Percentiles rank a stretch among this genome's conserved stretches.
These are phyloP conservation scores for Irena cyanogastra DNA, from an alignment of 2,113 vertebrate species.

Conservation along the genomic window DNA sequence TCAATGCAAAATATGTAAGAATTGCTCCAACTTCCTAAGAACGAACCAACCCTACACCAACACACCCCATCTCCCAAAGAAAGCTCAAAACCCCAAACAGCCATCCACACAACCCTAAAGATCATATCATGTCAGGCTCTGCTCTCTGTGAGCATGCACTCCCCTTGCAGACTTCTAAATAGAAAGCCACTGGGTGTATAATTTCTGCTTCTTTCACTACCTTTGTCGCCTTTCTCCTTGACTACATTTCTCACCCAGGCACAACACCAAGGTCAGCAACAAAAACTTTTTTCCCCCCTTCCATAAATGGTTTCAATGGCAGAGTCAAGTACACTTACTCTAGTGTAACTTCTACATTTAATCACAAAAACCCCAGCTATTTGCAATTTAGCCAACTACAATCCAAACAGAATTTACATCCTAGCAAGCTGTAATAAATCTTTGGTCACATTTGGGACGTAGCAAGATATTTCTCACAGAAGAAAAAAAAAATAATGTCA, in stretches of 20 bases:
- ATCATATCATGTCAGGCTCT: not conserved
- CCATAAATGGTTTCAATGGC: not conserved
- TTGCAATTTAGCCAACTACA: not conserved
- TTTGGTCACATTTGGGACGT: accelerated
- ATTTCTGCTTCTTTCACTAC: not conserved
- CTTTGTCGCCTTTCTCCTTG: not conserved
- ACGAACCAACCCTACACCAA: not conserved
- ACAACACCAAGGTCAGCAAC: not conserved
- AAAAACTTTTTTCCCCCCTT: accelerated
- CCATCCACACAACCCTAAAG: accelerated
- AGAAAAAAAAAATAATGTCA: not conserved
- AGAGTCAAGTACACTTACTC: not conserved
- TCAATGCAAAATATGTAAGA: not conserved
- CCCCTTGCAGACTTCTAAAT: not conserved
- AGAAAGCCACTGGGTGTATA: not conserved
- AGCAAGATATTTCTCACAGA: not conserved
- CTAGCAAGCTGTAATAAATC: not conserved
- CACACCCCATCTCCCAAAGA: accelerated
- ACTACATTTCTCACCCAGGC: not conserved
- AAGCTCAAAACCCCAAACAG: not conserved
- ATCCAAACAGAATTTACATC: not conserved
- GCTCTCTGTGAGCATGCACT: not conserved
- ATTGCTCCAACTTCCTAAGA: not conserved
- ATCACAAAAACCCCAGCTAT: accelerated
- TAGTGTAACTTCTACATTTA: not conserved